phyloP scores from a whole-genome alignment of 1,140 invertebrate species.

The Camponotus pennsylvanicus region DNA sequence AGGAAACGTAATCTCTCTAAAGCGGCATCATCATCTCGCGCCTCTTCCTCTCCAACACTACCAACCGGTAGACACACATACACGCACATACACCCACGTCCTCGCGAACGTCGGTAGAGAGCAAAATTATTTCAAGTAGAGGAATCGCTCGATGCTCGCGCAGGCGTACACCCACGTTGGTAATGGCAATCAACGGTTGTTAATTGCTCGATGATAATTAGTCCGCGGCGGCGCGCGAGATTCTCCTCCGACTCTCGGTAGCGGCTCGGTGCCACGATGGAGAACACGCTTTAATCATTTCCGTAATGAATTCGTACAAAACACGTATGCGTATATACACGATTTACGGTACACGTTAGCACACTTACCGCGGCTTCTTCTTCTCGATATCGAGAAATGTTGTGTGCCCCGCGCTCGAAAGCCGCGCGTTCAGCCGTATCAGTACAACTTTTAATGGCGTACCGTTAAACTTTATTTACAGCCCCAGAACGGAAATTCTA shows the following conservation, averaged over 20 bases:
- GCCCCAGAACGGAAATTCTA: not conserved
- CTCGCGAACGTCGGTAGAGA: not conserved
- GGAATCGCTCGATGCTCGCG: constrained; percentile 36
- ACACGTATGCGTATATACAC: constrained; percentile 20
- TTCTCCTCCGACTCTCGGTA: not conserved
- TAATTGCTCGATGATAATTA: constrained; percentile 76
- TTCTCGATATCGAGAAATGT: not conserved
- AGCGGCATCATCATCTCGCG: constrained; percentile 48
- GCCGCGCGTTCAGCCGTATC: not conserved
- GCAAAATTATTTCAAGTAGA: constrained; percentile 61
- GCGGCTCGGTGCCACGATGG: constrained; percentile 52
- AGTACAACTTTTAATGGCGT: not conserved
- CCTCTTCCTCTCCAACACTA: constrained; percentile 50
- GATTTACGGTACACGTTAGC: constrained; percentile 38
- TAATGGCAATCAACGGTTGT: constrained; percentile 77
- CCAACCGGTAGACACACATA: not conserved
- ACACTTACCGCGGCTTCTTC: constrained; percentile 14
- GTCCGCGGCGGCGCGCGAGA: constrained; percentile 30
- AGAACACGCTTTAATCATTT: constrained; percentile 75
- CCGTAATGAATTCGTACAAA: constrained; percentile 73
- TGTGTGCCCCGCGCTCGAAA: not conserved
- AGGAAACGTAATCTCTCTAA: constrained; percentile 56
- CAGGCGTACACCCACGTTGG: constrained; percentile 52
- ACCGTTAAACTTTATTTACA: not conserved
- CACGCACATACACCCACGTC: not conserved